These are phyloP conservation scores for Macroramphosus scolopax DNA, from an alignment of 2,797 vertebrate genomes.

Conservation along the genomic window DNA sequence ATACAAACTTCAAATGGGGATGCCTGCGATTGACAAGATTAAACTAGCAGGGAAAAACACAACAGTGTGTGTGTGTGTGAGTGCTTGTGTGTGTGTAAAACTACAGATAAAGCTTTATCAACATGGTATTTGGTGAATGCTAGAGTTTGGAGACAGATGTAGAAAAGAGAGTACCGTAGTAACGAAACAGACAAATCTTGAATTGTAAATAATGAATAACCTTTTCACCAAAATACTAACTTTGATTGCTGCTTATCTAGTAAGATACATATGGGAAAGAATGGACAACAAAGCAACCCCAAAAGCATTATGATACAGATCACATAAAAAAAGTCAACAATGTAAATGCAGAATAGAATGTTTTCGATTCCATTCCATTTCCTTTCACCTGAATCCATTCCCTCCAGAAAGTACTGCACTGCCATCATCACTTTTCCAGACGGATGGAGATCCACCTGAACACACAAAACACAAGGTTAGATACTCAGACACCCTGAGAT, in stretches of 20 bases:
- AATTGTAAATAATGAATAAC: too few species aligned
- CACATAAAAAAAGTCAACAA: neutral
- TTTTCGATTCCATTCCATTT: constrained; percentile 9
- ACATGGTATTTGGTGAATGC: too few species aligned
- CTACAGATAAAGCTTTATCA: neutral
- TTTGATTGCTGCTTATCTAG: neutral
- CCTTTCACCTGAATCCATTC: constrained; percentile 79
- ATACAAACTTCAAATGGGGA: neutral
- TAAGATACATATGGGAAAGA: too few species aligned
- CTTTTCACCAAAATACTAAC: neutral
- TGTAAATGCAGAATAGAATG: neutral
- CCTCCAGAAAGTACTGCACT: constrained; percentile 95
- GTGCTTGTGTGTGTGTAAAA: neutral
- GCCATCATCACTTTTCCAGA: constrained; percentile 97
- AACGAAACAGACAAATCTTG: too few species aligned
- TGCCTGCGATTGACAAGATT: constrained; percentile 7
- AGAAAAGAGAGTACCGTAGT: neutral
- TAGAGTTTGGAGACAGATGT: neutral
- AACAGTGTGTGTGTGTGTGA: too few species aligned
- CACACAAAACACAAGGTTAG: constrained; percentile 26
- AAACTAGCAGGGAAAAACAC: too few species aligned
- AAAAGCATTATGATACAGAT: neutral
- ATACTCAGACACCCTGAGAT: constrained; percentile 6
- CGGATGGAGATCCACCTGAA: constrained; percentile 94
- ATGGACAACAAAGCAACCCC: constrained; percentile 1